These are phyloP conservation scores for Idaea straminata DNA, from an alignment of 2,888 invertebrate species.

Conservation along the genomic window DNA sequence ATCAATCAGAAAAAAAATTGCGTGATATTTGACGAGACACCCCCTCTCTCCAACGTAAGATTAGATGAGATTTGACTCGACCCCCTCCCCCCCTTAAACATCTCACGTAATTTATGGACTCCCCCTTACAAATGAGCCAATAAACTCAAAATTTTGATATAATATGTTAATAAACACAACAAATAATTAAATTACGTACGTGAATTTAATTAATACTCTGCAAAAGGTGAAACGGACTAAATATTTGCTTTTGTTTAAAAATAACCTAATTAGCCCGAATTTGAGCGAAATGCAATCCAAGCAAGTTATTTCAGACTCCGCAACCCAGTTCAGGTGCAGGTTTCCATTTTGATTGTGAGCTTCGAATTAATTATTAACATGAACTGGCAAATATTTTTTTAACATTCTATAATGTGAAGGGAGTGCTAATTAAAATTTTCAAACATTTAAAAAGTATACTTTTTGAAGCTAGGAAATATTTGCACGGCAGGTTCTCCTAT, in stretches of 20 bases:
- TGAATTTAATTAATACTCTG: neutral
- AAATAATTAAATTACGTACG: neutral
- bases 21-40: too few relatives aligned
- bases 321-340: neutral
- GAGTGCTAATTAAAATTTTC: neutral
- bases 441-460: neutral
- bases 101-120: too few relatives aligned
- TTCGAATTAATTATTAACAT: neutral
- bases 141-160: neutral
- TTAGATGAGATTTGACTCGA: too few relatives aligned
- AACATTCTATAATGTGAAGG: neutral
- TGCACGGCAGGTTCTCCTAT: too few relatives aligned
- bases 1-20: too few relatives aligned
- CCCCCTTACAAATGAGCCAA: too few relatives aligned
- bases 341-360: neutral
- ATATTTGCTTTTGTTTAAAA: neutral
- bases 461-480: too few relatives aligned
- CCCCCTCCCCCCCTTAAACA: too few relatives aligned
- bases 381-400: neutral
- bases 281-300: neutral
- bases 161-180: neutral
- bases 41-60: too few relatives aligned
- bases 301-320: neutral
- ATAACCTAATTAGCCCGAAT: conserved; percentile 1
- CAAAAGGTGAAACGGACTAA: neutral